phyloP scores from a whole-genome alignment of 2,888 invertebrate genomes.

The Proisotoma minuta region DNA sequence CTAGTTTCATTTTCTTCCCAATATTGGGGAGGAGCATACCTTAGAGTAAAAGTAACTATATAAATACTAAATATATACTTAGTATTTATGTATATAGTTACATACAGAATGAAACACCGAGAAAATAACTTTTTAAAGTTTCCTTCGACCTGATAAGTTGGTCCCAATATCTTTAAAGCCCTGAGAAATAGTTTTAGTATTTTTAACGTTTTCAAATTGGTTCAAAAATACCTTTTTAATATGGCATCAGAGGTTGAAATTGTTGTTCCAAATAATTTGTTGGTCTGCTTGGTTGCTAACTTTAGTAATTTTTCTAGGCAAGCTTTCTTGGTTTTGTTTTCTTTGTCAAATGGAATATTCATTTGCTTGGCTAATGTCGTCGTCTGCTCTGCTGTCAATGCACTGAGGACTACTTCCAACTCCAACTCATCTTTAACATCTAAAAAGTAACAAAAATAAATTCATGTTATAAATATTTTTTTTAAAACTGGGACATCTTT shows the following conservation, averaged over 20 bases:
- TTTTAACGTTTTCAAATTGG: too few relatives aligned
- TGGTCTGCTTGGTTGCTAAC: too few relatives aligned
- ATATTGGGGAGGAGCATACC: conserved; percentile 51
- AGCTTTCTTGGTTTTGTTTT: conserved; percentile 48
- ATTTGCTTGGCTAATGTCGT: conserved; percentile 50
- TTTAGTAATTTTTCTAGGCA: too few relatives aligned
- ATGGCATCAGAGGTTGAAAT: background rate
- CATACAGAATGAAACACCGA: too few relatives aligned
- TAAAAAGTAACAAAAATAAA: too few relatives aligned
- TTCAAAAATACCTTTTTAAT: conserved; percentile 13
- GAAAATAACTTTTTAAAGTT: too few relatives aligned
- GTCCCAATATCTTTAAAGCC: conserved; percentile 48
- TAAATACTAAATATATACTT: too few relatives aligned
- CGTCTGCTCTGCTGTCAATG: conserved; percentile 50
- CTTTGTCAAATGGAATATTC: conserved; percentile 33
- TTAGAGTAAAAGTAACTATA: too few relatives aligned
- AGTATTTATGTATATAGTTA: too few relatives aligned
- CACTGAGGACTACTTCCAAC: conserved; percentile 49
- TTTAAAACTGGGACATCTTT: too few relatives aligned
- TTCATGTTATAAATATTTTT: too few relatives aligned
- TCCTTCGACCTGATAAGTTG: conserved; percentile 50
- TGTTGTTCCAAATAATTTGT: background rate
- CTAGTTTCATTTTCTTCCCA: conserved; percentile 48
- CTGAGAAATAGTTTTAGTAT: conserved; percentile 29
- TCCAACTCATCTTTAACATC: conserved; percentile 46